phyloP scores from a whole-genome alignment of 2,113 vertebrate species.

The Cnemophilus loriae region DNA sequence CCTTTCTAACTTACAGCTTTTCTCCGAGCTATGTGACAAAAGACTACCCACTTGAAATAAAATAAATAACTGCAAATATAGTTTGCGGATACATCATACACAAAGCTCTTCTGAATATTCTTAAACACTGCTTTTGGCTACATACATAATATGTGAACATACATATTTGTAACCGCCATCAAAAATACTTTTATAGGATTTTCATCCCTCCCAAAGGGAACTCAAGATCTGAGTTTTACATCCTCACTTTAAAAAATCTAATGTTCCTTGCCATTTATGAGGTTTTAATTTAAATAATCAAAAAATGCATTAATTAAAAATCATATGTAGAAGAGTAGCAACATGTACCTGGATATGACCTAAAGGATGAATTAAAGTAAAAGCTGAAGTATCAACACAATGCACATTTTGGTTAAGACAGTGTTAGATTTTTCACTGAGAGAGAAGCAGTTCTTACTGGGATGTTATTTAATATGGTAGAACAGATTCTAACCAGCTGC shows the following conservation, averaged over 20 bases:
- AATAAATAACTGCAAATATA: not conserved
- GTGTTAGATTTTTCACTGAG: not conserved
- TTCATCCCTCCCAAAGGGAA: not conserved
- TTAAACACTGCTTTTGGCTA: not conserved
- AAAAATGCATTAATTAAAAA: not conserved
- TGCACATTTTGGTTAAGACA: not conserved
- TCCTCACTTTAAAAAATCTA: not conserved
- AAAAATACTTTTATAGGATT: not conserved
- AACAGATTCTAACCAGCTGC: not conserved
- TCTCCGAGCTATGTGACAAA: not conserved
- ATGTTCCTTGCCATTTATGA: not conserved
- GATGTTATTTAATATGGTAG: constrained; percentile 2
- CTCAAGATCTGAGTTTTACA: not conserved
- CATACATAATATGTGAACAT: not conserved
- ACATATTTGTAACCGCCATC: not conserved
- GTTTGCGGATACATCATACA: not conserved
- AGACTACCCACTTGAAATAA: not conserved
- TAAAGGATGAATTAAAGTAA: not conserved
- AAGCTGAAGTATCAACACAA: not conserved
- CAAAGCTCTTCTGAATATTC: not conserved
- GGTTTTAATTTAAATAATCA: not conserved
- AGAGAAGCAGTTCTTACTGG: not conserved
- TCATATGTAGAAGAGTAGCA: not conserved
- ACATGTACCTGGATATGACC: not conserved
- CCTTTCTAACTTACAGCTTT: not conserved